Conservation (phyloP, 2,797 vertebrate genomes). For the Microctenopoma steveboyesi region DNA sequence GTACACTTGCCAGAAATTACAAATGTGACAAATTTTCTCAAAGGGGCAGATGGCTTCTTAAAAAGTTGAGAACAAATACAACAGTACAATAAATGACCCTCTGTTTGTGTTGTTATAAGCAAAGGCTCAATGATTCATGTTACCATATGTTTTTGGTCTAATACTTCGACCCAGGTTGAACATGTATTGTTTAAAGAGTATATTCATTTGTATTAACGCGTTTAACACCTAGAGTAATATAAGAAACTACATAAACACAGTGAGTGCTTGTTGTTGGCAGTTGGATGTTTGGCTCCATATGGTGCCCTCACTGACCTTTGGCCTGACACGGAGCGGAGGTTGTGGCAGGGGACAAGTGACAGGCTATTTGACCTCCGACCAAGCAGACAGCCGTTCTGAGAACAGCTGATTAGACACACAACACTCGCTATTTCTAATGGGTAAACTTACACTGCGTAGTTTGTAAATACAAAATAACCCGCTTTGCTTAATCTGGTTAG, state of each 20-base stretch:
- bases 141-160: constrained; percentile 8
- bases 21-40: constrained; percentile 47
- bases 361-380: constrained; percentile 6
- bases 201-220: neutral
- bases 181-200: neutral
- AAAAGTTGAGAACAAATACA: constrained; percentile 33
- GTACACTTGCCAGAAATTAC: constrained; percentile 43
- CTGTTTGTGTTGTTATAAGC: constrained; percentile 5
- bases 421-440: no score
- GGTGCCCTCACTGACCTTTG: neutral
- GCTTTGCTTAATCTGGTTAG: no score
- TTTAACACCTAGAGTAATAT: neutral
- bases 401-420: constrained; percentile 9
- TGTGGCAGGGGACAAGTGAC: constrained; percentile 14
- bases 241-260: neutral
- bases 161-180: neutral
- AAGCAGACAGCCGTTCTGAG: neutral
- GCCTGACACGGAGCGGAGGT: constrained; percentile 2
- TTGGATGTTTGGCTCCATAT: constrained; percentile 6
- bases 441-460: no score
- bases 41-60: constrained; percentile 41
- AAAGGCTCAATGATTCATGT: constrained; percentile 11
- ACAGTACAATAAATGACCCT: constrained; percentile 27
- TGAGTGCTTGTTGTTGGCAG: constrained; percentile 1
- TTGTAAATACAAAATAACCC: no score